Base-by-base conservation (phyloP, 1,140 invertebrate genomes). In the Phortica variegata region DNA sequence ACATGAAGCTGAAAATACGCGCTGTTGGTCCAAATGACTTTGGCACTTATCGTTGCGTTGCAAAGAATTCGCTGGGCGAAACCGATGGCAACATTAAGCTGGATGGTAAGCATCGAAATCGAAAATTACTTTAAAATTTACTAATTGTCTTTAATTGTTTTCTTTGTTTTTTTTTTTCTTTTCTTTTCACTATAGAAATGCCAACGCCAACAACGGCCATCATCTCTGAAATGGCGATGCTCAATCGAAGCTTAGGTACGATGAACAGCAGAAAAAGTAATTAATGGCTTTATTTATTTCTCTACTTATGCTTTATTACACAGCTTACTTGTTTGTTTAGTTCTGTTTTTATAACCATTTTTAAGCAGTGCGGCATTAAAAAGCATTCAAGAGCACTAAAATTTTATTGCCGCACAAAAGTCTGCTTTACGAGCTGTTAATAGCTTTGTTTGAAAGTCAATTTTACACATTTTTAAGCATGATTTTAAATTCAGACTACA, bases 81-180 rank as follows among this genome's bases (percentile, higher is more conserved):
- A 95, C 93, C 9, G 91, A 94, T 74, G 92, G 93, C 13, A 84
- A 89, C 36, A 95, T 97, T 73, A 88, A 91, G 78, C 79, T 98
- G 37, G 92, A 95, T 70, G 91, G 95, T 97, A 69, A 85, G 81
- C 65, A 44, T 51, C 51, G 52, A 31, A 47, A 33, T 0, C 23
- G 9, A 20, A 42, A 44, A 3, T 36, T 40, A 20, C 7, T 39
- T 29, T 17, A 31, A 7, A 34, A 17, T 34, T 37, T 45, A 42
- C n/a, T 36, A 20, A 12, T 12, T 20, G 17, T 20, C 15, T 8
- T 6, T 16, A 17, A 38, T 37, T 49, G 23, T 31, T 15, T 15
- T 31, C 2, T n/a, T n/a, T 19, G 23, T 43, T 2, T n/a, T 31
- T 3, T 33, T 34, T 5, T 32, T 6, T 37, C 15, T 5, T 40